Conservation (phyloP, 92 coral and sea anemone species). For the Parazoanthus darwini region DNA sequence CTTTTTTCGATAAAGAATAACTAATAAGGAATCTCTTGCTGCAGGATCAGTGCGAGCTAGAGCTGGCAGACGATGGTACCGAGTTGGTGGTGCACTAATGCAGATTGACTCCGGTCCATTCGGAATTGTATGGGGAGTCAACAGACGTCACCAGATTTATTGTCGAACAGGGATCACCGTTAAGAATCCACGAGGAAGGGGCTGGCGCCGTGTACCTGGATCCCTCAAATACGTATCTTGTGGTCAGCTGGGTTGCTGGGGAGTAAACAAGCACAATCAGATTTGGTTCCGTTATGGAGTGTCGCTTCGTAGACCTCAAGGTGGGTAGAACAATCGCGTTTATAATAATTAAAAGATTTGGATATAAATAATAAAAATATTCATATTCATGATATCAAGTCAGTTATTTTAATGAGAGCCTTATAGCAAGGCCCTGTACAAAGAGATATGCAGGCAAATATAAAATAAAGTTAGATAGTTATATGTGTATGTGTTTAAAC, state of each 20-base stretch:
- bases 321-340: not conserved
- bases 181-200: constrained; percentile 4
- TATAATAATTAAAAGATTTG: too few relatives aligned
- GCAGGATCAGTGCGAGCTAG: not conserved
- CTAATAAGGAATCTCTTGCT: not conserved
- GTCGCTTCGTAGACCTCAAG: constrained; percentile 6
- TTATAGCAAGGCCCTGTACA: too few relatives aligned
- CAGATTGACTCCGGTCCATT: constrained; percentile 54
- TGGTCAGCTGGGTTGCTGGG: constrained; percentile 31
- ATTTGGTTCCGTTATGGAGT: constrained; percentile 32
- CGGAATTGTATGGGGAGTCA: constrained; percentile 51
- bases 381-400: too few relatives aligned
- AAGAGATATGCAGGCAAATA: too few relatives aligned
- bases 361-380: too few relatives aligned
- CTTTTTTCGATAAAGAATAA: not conserved
- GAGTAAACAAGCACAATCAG: not conserved
- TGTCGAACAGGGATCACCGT: constrained; percentile 48
- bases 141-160: constrained; percentile 25
- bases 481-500: too few relatives aligned
- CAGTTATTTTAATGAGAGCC: too few relatives aligned
- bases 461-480: too few relatives aligned
- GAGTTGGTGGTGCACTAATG: constrained; percentile 10
- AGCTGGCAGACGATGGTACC: not conserved
- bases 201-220: constrained; percentile 18
- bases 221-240: constrained; percentile 5